These are phyloP conservation scores for Arctia plantaginis DNA, from an alignment of 2,888 invertebrate species.

Conservation along the genomic window DNA sequence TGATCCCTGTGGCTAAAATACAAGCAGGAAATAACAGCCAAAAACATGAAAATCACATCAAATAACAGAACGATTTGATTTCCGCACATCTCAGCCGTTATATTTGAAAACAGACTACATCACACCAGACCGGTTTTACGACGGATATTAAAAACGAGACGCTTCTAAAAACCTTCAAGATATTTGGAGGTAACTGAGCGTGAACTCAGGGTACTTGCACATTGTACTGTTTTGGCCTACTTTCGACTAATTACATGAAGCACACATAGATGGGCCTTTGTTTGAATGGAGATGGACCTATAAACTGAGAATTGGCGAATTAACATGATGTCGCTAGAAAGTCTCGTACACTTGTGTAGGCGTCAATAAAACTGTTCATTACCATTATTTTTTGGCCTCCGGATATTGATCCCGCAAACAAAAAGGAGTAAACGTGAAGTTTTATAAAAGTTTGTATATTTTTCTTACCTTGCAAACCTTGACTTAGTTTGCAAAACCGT, in stretches of 20 bases:
- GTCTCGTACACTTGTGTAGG: slow-evolving; percentile 27
- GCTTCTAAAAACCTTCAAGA: slow-evolving; percentile 16
- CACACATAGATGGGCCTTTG: slow-evolving; percentile 62
- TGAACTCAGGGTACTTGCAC: slow-evolving; percentile 33
- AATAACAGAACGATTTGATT: slow-evolving; percentile 29
- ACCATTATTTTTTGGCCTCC: not conserved
- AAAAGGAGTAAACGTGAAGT: not conserved
- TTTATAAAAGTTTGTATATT: not conserved
- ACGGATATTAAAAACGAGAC: slow-evolving; percentile 20
- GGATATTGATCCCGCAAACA: not conserved
- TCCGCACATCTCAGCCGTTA: slow-evolving; percentile 34
- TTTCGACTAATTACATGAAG: slow-evolving; percentile 64
- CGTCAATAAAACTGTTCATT: slow-evolving; percentile 10
- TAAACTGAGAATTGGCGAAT: slow-evolving; percentile 41
- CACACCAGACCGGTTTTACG: slow-evolving; percentile 38
- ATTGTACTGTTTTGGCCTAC: slow-evolving; percentile 52
- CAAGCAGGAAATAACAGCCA: slow-evolving; percentile 6
- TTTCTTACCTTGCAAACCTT: not conserved
- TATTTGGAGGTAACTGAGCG: slow-evolving; percentile 36
- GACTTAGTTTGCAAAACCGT: not conserved
- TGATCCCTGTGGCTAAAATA: not conserved
- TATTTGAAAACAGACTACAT: slow-evolving; percentile 21
- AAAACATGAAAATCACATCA: slow-evolving; percentile 41
- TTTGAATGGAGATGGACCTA: slow-evolving; percentile 49
- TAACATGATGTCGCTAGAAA: slow-evolving; percentile 41